Evolutionary conservation across 2,113 vertebrate species (phyloP).

Genomic region (Dascyllus trimaculatus): DNA sequence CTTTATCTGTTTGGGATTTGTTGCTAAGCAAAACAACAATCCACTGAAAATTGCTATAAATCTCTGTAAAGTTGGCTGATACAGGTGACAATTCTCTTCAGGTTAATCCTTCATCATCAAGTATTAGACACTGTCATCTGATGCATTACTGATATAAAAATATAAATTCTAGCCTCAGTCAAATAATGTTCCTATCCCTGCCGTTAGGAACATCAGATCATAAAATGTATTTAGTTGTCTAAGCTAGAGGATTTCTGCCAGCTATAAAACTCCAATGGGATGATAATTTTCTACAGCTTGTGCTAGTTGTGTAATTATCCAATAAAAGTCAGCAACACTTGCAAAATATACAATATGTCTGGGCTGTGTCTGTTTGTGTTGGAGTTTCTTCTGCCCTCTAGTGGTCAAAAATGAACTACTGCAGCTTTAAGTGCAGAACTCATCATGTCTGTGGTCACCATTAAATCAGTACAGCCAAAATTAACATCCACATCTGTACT

Average conservation of each 20-base stretch:
- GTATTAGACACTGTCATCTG: no score
- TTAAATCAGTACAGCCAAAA: slow-evolving; percentile 45
- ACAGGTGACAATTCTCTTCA: no score
- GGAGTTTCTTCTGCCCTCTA: slow-evolving; percentile 70
- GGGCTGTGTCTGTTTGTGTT: slow-evolving; percentile 43
- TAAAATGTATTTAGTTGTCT: slow-evolving; percentile 9
- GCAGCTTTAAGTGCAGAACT: slow-evolving; percentile 41
- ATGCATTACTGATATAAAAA: no score
- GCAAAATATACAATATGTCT: slow-evolving; percentile 35
- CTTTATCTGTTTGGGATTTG: no score
- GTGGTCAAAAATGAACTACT: slow-evolving; percentile 52
- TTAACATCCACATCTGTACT: slow-evolving; percentile 29
- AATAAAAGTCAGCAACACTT: slow-evolving; percentile 1
- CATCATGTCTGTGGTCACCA: slow-evolving; percentile 26
- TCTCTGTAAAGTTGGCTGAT: no score
- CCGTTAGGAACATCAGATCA: neutral
- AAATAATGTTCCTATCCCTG: no score
- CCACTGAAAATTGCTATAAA: no score
- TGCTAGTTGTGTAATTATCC: slow-evolving; percentile 17
- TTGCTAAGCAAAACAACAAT: no score
- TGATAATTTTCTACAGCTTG: slow-evolving; percentile 10
- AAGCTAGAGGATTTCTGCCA: neutral
- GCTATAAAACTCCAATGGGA: neutral
- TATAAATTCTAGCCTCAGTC: no score
- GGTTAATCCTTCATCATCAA: no score